A percentile compares a stretch with the other conserved stretches of the same genome.
Evolutionary conservation across 2,888 invertebrate species (phyloP).

Genomic region (Andrena bicolor): DNA sequence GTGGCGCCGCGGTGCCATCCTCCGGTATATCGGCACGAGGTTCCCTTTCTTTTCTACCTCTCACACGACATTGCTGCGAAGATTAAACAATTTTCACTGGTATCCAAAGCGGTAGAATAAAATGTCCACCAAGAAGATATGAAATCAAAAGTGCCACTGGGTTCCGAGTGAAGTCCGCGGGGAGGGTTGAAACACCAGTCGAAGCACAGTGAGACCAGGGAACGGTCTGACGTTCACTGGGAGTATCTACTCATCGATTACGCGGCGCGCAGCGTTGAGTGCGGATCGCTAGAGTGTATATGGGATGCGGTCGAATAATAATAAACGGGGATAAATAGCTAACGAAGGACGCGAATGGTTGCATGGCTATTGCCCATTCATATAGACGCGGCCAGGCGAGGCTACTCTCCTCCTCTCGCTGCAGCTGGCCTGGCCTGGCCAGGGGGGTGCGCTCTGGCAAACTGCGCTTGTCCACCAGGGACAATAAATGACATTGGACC

Average conservation of each 20-base stretch:
- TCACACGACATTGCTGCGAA: background rate
- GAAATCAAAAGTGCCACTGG: background rate
- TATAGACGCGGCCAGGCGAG: conserved; percentile 58
- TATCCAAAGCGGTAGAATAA: background rate
- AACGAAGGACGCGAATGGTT: conserved; percentile 73
- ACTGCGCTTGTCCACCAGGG: conserved; percentile 70
- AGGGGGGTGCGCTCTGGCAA: conserved; percentile 65
- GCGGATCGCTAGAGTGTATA: conserved; percentile 44
- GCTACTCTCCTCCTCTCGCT: background rate
- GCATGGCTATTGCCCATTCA: conserved; percentile 77
- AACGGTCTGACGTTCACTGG: conserved; percentile 53
- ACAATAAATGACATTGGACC: conserved; percentile 78
- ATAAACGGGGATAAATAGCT: conserved; percentile 74
- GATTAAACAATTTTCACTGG: background rate
- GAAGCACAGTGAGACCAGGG: conserved; percentile 16
- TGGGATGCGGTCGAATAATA: conserved; percentile 70
- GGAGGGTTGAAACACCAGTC: conserved; percentile 7
- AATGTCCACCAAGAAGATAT: background rate
- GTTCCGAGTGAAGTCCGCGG: background rate
- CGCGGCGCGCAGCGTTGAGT: conserved; percentile 56
- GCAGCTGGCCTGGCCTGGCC: conserved; percentile 26
- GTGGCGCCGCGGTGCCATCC: background rate
- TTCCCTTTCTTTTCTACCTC: background rate
- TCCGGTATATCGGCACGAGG: background rate
- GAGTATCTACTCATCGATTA: conserved; percentile 69